These are phyloP conservation scores for Panagrolaimus sp. DNA, from an alignment of 1,140 invertebrate genomes.

Conservation along the genomic window DNA sequence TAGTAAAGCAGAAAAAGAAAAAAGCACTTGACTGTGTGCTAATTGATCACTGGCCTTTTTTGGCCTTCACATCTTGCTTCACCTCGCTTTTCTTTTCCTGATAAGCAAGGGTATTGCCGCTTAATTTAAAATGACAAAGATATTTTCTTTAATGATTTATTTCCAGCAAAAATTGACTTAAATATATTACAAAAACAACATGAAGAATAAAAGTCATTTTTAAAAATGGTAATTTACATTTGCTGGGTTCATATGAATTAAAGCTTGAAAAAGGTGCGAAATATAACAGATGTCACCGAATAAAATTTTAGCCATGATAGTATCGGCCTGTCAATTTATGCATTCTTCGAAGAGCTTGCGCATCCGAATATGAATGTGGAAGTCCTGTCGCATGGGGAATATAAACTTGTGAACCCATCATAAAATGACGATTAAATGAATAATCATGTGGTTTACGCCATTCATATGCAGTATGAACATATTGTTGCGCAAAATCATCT, in stretches of 20 bases:
- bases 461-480: slow-evolving; percentile 53
- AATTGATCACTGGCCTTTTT: slow-evolving; percentile 13
- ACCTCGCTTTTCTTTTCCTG: background rate
- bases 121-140: background rate
- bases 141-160: too few relatives aligned
- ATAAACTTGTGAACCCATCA: slow-evolving; percentile 39
- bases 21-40: background rate
- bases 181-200: too few relatives aligned
- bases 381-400: slow-evolving; percentile 48
- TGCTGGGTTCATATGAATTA: too few relatives aligned
- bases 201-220: too few relatives aligned
- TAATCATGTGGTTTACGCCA: slow-evolving; percentile 57
- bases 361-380: slow-evolving; percentile 51
- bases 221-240: too few relatives aligned
- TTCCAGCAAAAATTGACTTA: too few relatives aligned
- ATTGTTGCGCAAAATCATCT: slow-evolving; percentile 55
- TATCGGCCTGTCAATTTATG: slow-evolving; percentile 56
- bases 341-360: slow-evolving; percentile 47
- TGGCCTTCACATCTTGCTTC: background rate
- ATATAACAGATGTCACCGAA: background rate
- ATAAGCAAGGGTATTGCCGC: slow-evolving; percentile 10
- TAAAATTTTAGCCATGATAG: slow-evolving; percentile 12
- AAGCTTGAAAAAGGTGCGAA: too few relatives aligned
- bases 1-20: too few relatives aligned
- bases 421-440: slow-evolving; percentile 53